Evolutionary conservation across 2,113 vertebrate genomes (phyloP), one percentile per base, ranked within the genome.

Genomic region (Microcebus ravelobensis): DNA sequence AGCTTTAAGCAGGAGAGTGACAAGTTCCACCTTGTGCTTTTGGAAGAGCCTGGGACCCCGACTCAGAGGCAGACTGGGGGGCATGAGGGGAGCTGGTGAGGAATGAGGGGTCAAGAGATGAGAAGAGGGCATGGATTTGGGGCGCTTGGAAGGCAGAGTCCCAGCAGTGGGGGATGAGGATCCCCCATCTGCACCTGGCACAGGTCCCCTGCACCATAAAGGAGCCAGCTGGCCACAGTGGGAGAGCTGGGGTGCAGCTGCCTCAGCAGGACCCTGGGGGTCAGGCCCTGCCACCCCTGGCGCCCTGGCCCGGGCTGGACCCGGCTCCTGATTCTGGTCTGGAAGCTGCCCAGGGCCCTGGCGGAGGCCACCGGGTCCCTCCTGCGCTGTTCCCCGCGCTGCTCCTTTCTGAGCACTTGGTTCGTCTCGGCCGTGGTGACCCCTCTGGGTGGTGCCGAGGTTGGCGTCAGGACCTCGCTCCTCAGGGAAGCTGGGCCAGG

Each of bases 391-490:
- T 52, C 14, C 50, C 50, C 3, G 13, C 50, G 4, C 50, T 1
- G 50, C 45, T 27, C 71, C 48, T 20, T 1, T 5, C 11, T 42
- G 45, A 29, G 59, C 21, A 48, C 73, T 29, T 48, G 42, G 73
- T 17, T 21, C 13, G 5, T 45, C 0, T 27, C 3, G 2, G 36
- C 29, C 3, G 15, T 9, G 8, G 48, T 15, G 3, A 11, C 59
- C 23, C 34, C 29, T 8, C 7, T 2, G 17, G 42, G 45, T 14
- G 50, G 20, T 8, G 1, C 48, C 20, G 5, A 2, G 31, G 25
- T 52, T 52, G 27, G 39, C 0, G 57, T 6, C 1, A 0, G 3
- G 31, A 14, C 63, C n/a, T 18, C 0, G 0, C 50, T 27, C 61
- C 50, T 27, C 0, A 6, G 27, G 4, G 34, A 27, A 2, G 3